Evolutionary conservation across 2,888 invertebrate species (phyloP).

Genomic region (Dermolepida albohirtum): DNA sequence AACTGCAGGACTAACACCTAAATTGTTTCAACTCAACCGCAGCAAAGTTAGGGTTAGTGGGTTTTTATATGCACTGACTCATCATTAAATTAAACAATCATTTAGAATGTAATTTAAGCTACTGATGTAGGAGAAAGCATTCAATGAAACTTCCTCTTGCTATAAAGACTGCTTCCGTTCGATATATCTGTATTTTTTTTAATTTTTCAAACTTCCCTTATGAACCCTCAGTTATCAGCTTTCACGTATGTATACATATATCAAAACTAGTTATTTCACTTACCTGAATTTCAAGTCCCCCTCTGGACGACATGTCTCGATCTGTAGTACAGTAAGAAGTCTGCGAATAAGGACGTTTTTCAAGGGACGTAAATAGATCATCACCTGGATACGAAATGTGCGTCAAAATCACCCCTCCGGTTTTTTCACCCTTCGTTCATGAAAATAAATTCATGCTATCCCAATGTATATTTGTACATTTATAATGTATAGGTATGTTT

Average conservation of each 20-base stretch:
- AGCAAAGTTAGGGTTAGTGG: not conserved
- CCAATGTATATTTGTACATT: conserved; percentile 35
- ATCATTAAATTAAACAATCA: conserved; percentile 12
- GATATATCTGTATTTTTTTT: conserved; percentile 21
- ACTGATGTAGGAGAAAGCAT: not conserved
- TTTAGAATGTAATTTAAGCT: conserved; percentile 30
- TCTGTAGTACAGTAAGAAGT: conserved; percentile 39
- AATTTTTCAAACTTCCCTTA: conserved; percentile 40
- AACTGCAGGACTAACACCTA: too few species aligned
- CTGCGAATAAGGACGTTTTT: conserved; percentile 43
- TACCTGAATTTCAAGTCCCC: conserved; percentile 41
- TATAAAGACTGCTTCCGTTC: conserved; percentile 31
- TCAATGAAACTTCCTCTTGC: conserved; percentile 20
- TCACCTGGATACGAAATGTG: conserved; percentile 47
- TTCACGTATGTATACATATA: conserved; percentile 27
- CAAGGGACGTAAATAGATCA: conserved; percentile 34
- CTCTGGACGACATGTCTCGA: conserved; percentile 32
- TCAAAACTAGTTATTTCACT: conserved; percentile 45
- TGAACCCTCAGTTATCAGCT: conserved; percentile 37
- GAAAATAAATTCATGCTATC: conserved; percentile 21
- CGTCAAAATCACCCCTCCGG: conserved; percentile 44
- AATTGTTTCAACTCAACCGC: too few species aligned
- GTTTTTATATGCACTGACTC: conserved; percentile 4
- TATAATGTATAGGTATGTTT: conserved; percentile 40
- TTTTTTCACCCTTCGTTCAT: conserved; percentile 26